Evolutionary conservation across 2,797 vertebrate genomes (phyloP), one percentile per base, ranked within the genome.

Genomic region (Acanthurus leucopareius): DNA sequence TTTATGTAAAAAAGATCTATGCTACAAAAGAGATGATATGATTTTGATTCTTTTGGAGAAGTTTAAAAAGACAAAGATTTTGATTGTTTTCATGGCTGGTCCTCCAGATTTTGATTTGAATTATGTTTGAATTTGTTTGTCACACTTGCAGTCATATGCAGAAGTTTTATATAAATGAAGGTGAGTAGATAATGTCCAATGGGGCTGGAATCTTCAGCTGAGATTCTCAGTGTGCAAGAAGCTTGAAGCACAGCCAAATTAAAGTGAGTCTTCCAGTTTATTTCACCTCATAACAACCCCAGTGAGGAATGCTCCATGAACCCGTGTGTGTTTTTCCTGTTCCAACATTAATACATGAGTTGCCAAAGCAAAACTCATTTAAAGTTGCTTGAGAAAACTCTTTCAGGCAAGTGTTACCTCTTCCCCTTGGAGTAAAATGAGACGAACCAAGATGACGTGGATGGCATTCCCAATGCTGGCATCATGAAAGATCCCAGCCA

Each of bases 391-490:
- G 2, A 72, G 3, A 40, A 8, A 75, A 8, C 9, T 56, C 35
- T 32, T n/a, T 47, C 20, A 58, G 13, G 22, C 47, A 35, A 11
- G 52, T 7, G 1, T 93, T 96, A 99, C 98, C 96, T 99, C 98
- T 69, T 99, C 97, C 80, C 97, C 97, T 69, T 98, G 97, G 3
- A 99, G 96, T 9, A 99, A 93, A 77, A 99, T 97, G 69, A 99
- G 97, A 9, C 98, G 96, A 59, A 99, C 97, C 79, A 99, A 91
- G 58, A 99, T 95, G 60, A 99, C 96, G 65, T 99, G 97, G 91
- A 99, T 94, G 48, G 98, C 97, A 38, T 99, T 99, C 54, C 98
- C 98, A 61, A 99, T 98, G 81, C 97, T 99, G 52, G 98, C 97
- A 77, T 99, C 97, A 0, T 98, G 97, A 90, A 99, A 99, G 81